Base-by-base conservation (phyloP, 2,797 vertebrate species). In the Meda fulgida region DNA sequence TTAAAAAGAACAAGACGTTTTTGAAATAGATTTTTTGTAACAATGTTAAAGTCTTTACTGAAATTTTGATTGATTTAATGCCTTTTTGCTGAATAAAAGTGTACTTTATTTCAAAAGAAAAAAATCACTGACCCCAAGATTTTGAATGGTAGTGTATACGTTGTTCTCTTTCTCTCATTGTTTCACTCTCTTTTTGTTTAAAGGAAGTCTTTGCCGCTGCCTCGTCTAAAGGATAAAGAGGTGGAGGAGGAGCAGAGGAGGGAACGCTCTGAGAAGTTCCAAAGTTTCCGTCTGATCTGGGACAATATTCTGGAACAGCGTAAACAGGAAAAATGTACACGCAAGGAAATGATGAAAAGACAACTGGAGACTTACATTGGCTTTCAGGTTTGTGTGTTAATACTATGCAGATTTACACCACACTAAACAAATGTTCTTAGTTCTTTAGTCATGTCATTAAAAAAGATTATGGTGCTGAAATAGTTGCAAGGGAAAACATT, bases 181-280 rank as follows among this genome's bases (percentile, higher is more conserved):
- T 67, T 53, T 53, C 34, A 6, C 66, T 81, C 18, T 71, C 31
- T 58, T 40, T 51, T 23, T 31, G 55, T 78, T 66, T 78, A 36
- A 65, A 99, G 98, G 91, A 91, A 89, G 89, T 79, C 85, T 26
- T 93, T 89, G 40, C 87, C 71, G 7, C 36, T 90, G 0, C 87
- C 91, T 46, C 78, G 95, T 69, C 84, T 97, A 80, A 94, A 93
- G 90, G 93, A 95, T 85, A 90, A 94, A 0, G 83, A 87, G 18
- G 69, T 93, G 11, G 95, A 92, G 84, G 94, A 95, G 78, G 91
- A 92, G 60, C 94, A 94, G 90, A 91, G 92, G 53, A 93, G 88
- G 85, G 69, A 89, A 65, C 95, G 91, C 84, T 89, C 90, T 0
- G 96, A 97, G 87, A 95, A 96, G 91, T 92, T 97, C 76, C 96